Evolutionary conservation across 2,888 invertebrate species (phyloP), one percentile per base, ranked within the genome.

Genomic region (Lepidonotus clava): DNA sequence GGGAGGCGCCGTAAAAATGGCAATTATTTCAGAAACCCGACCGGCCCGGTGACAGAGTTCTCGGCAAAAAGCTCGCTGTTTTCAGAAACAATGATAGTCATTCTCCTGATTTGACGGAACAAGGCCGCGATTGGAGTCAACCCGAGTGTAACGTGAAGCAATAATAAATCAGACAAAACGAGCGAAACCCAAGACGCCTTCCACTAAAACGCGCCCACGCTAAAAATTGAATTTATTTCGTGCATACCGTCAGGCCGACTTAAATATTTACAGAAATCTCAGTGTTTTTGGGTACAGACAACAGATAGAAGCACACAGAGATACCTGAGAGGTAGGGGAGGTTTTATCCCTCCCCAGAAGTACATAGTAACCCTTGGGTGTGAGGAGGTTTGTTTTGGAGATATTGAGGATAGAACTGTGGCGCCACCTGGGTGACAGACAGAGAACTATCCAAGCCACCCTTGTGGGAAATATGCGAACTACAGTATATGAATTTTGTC

Each of bases 1-100:
- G 61, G 61, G 24, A 61, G 28, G 28, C 61, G 61, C 61, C 61
- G 28, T 11, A 18, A 61, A 61, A 61, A 18, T 61, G 61, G 61
- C 61, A 61, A 61, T 61, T 61, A 61, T 61, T 61, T 61, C 61
- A 61, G 61, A 61, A 61, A 61, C 61, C 61, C 61, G 61, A 61
- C 28, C 61, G 61, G 28, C 61, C 61, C 61, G 61, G 61, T 61
- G 61, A 61, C 61, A 61, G 28, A 61, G 28, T 61, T 61, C 61
- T 61, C 11, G 8, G 24, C 53, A 61, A 61, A 61, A 61, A 61
- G 61, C 1, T n/a, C 28, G 1, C 61, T 61, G 61, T 61, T 61
- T 61, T 61, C 61, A 61, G 61, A 61, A 61, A 61, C 61, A 61
- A 8, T 61, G 61, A 61, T 61, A 61, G 61, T 61, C 61, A 61